A percentile compares a stretch with the other conserved stretches of the same genome.
Conservation (phyloP, 2,888 invertebrate genomes). For the Blera fallax region DNA sequence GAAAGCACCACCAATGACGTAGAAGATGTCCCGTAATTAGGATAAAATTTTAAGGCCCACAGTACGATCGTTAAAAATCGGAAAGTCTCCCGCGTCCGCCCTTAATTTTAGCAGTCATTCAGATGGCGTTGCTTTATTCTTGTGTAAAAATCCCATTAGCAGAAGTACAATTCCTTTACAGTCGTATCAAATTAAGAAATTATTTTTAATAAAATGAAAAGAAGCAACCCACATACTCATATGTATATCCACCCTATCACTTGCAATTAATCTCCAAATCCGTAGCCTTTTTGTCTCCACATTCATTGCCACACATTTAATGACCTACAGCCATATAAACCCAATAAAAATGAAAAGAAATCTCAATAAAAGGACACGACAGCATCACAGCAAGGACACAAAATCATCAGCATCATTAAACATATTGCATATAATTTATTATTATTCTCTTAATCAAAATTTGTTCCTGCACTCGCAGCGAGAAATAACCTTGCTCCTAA, state of each 20-base stretch:
- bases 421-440: constrained; percentile 72
- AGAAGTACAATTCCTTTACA: not conserved
- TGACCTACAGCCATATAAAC: constrained; percentile 28
- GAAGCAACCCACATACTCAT: not conserved
- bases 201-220: not conserved
- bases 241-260: not conserved
- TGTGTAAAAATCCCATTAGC: not conserved
- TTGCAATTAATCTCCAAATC: constrained; percentile 28
- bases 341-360: constrained; percentile 46
- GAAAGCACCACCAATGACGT: too few relatives aligned
- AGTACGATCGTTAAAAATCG: not conserved
- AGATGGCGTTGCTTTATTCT: too few relatives aligned
- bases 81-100: not conserved
- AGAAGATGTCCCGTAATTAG: too few relatives aligned
- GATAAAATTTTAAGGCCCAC: too few relatives aligned
- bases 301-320: constrained; percentile 28
- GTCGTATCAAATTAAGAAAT: not conserved
- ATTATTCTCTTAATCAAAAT: constrained; percentile 70
- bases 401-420: constrained; percentile 71
- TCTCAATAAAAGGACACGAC: constrained; percentile 35
- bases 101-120: not conserved
- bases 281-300: constrained; percentile 19
- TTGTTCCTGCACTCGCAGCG: constrained; percentile 56
- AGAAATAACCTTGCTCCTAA: constrained; percentile 62
- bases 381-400: constrained; percentile 30